Evolutionary conservation across 2,888 invertebrate genomes (phyloP).

Genomic region (Ornithoptera priamus): DNA sequence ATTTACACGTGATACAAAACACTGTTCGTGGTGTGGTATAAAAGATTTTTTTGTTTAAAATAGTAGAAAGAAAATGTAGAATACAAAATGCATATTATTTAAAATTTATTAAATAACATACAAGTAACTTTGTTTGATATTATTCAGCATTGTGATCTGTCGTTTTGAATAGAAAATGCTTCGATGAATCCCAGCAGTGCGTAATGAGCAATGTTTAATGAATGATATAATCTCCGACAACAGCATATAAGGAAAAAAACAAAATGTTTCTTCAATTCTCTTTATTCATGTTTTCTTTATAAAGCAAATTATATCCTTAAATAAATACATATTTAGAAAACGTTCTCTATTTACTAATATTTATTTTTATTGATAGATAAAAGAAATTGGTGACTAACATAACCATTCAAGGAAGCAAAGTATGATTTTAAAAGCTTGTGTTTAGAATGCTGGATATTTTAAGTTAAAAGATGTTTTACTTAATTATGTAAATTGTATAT

Average conservation of each 20-base stretch:
- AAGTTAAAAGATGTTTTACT: too few species aligned
- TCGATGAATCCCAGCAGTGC: constrained; percentile 5
- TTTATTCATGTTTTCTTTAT: too few species aligned
- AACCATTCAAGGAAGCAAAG: not conserved
- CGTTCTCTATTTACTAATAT: too few species aligned
- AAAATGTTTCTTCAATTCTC: not conserved
- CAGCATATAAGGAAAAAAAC: not conserved
- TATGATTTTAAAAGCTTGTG: not conserved
- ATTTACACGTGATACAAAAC: too few species aligned
- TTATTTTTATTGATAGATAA: too few species aligned
- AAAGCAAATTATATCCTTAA: not conserved
- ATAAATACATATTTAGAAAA: not conserved
- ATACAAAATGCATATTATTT: too few species aligned
- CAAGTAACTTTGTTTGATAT: not conserved
- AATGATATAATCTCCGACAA: not conserved
- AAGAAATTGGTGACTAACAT: too few species aligned
- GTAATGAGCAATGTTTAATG: constrained; percentile 5
- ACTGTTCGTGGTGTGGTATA: too few species aligned
- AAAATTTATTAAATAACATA: too few species aligned
- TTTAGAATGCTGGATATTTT: not conserved
- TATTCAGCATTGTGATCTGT: not conserved
- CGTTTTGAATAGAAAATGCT: constrained; percentile 5
- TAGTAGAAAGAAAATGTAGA: too few species aligned
- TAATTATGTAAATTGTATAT: too few species aligned
- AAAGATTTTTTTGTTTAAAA: too few species aligned